Evolutionary conservation across 2,888 invertebrate genomes (phyloP), one percentile per base, ranked within the genome.

Genomic region (Parnassius apollo): DNA sequence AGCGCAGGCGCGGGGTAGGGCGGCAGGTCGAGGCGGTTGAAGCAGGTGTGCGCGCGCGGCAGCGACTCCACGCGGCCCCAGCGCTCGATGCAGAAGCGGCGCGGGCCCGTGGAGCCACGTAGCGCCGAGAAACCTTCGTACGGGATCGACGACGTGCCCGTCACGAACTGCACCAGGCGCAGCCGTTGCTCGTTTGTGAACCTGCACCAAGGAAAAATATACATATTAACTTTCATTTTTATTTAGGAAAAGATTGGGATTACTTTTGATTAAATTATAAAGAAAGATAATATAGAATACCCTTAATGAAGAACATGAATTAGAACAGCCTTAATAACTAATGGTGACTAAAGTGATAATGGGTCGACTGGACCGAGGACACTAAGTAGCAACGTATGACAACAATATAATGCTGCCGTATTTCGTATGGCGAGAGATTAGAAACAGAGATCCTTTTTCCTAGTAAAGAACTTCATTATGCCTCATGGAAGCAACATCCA

Each of bases 91-190:
- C 98, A 98, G 92, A 98, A 99, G 74, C 98, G 96, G 13, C 98
- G 93, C 49, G 98, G 98, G 1, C 99, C 99, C 53, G 98, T 98
- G 9, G 98, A 98, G 61, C 99, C 99, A 51, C 99, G 93, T 62
- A 99, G 90, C 2, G 98, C 98, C 0, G 98, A 93, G 91, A 99
- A 99, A 1, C 99, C 99, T 85, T 99, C 99, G 85, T 98, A 99
- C 0, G 99, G 99, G 76, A 99, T 97, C 75, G 98, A 98, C 0
- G 98, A 98, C 0, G 99, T 99, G 52, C 99, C 99, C 9, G 99
- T 99, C 66, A 99, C 99, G 91, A 99, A 99, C 89, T 98, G 98
- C 46, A 99, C 93, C 64, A 99, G 92, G 52, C 98, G 94, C 22
- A 99, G 92, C 12, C 99, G 94, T 77, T 98, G 97, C 83, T 99